Conservation (phyloP, 1,140 invertebrate genomes). For the Drosophila parvula region DNA sequence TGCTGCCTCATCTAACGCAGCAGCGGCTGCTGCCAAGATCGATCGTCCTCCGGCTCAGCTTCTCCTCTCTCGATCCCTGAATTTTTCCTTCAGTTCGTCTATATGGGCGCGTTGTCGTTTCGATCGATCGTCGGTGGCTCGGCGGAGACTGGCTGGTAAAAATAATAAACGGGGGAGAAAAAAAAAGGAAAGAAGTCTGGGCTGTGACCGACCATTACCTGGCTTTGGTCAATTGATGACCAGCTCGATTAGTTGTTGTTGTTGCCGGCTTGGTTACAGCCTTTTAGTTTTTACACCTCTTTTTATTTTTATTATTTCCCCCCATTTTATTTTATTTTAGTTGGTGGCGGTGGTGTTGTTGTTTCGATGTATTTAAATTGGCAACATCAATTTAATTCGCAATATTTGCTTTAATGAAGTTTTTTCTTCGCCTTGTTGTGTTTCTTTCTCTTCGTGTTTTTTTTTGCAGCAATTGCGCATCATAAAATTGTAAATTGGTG, state of each 20-base stretch:
- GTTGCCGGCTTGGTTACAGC: slow-evolving; percentile 63
- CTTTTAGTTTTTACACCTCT: slow-evolving; percentile 78
- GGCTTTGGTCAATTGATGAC: slow-evolving; percentile 82
- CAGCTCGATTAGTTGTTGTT: slow-evolving; percentile 83
- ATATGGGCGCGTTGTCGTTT: slow-evolving; percentile 70
- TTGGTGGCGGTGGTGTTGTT: slow-evolving; percentile 40
- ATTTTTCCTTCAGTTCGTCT: slow-evolving; percentile 47
- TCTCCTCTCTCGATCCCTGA: slow-evolving; percentile 19
- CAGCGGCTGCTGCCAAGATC: slow-evolving; percentile 75
- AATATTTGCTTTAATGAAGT: slow-evolving; percentile 79
- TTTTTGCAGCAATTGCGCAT: slow-evolving; percentile 50
- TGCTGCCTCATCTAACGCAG: slow-evolving; percentile 54
- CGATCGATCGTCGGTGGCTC: slow-evolving; percentile 77
- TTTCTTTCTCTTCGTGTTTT: slow-evolving; percentile 24
- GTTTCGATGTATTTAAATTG: slow-evolving; percentile 79
- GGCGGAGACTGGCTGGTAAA: slow-evolving; percentile 29
- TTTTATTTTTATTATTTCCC: slow-evolving; percentile 77
- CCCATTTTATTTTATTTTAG: slow-evolving; percentile 52
- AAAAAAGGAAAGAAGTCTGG: slow-evolving; percentile 25
- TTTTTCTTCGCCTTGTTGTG: slow-evolving; percentile 36
- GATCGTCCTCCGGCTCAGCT: slow-evolving; percentile 58
- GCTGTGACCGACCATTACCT: slow-evolving; percentile 76
- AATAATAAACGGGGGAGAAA: slow-evolving; percentile 14
- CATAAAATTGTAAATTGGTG: slow-evolving; percentile 81
- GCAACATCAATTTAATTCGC: slow-evolving; percentile 75